phyloP scores from a whole-genome alignment of 2,113 vertebrate species.

The Dasyprocta punctata region DNA sequence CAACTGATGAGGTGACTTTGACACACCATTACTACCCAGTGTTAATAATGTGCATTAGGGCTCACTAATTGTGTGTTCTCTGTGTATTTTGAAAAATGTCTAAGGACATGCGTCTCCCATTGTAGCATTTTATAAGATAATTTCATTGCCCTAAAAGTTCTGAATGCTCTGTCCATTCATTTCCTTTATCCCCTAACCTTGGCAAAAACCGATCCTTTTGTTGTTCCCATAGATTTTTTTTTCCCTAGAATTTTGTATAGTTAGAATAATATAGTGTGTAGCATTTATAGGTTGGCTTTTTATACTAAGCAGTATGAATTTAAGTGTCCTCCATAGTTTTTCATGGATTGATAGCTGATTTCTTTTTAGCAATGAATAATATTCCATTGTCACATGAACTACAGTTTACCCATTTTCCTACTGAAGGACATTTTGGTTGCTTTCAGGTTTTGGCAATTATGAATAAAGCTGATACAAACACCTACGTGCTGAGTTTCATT shows the following conservation, averaged over 20 bases:
- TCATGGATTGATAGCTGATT: not conserved
- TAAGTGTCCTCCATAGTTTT: not conserved
- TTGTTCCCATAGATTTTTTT: not conserved
- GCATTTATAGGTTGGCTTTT: not conserved
- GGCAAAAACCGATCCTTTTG: not conserved
- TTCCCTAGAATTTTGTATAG: not conserved
- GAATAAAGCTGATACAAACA: not conserved
- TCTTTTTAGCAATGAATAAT: not conserved
- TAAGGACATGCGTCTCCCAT: not conserved
- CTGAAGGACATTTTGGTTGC: not conserved
- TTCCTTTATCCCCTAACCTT: not conserved
- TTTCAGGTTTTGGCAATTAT: not conserved
- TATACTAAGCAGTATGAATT: not conserved
- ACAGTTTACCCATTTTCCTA: not conserved
- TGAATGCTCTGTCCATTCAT: not conserved
- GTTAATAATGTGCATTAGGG: not conserved
- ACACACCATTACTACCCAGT: too few relatives aligned
- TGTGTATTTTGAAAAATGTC: not conserved
- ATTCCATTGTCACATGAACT: not conserved
- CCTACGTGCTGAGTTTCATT: not conserved
- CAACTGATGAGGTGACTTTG: not conserved
- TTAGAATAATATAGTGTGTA: not conserved
- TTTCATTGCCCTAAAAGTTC: not conserved
- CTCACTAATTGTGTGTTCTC: not conserved
- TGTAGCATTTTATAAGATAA: not conserved